Evolutionary conservation across 2,797 vertebrate genomes (phyloP), one percentile per base, ranked within the genome.

Genomic region (Chrosomus eos): DNA sequence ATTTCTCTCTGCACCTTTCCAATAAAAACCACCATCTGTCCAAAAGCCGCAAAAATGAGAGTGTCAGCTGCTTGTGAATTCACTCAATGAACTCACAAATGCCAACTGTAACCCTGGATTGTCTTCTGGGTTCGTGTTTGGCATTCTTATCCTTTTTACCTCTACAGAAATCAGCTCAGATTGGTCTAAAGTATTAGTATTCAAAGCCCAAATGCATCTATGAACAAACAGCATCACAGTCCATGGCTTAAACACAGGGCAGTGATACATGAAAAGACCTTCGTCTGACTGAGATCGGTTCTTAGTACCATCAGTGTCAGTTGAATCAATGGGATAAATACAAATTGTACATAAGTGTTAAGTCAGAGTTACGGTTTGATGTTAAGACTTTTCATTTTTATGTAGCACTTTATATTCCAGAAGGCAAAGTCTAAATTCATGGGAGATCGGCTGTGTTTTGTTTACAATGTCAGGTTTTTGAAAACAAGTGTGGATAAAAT

Each of bases 11-110:
- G 33, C 62, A 80, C 31, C 74, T 66, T 71, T 26, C 75, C 33
- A 87, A 68, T 80, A 85, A 85, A 85, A 82, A 83, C 1, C 40
- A 70, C 40, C 68, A 80, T 14, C 62, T 51, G 13, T 87, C 70
- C 81, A 85, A 85, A 79, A 58, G 53, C 77, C 26, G 19, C 51
- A 82, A 81, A 68, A 84, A 88, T 48, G 85, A 88, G 84, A 80
- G 80, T 51, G 75, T 87, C 72, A 88, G 82, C 81, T 88, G 85
- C 81, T 77, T 88, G 60, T 88, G 70, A 86, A 79, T 72, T 53
- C 18, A 80, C 9, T 72, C 36, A 23, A 23, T n/a, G 26, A 72
- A 48, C 79, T 70, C 55, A 33, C 8, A n/a, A 38, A 77, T 74
- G 71, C 2, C 60, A 81, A 48, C 5, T 0, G 4, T 78, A 70